Evolutionary conservation across 1,140 invertebrate species (phyloP).

Genomic region (Leptinotarsa texana): DNA sequence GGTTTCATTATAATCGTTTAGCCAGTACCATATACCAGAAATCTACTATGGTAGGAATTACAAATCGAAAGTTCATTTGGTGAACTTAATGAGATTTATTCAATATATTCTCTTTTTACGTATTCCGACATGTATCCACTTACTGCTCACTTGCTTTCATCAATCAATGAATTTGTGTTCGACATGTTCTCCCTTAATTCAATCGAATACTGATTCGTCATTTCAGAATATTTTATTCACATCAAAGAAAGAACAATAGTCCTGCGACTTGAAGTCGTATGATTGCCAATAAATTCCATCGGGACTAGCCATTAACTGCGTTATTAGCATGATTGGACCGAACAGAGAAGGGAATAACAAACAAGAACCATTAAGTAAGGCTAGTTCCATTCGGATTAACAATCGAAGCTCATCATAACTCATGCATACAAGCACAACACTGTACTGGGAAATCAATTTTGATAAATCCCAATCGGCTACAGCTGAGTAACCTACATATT

Average conservation of each 20-base stretch:
- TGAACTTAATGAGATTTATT: too few relatives aligned
- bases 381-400: constrained; percentile 13
- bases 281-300: constrained; percentile 19
- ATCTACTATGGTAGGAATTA: too few relatives aligned
- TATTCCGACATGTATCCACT: not conserved
- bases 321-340: constrained; percentile 21
- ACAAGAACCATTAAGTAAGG: constrained; percentile 17
- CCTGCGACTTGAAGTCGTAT: not conserved
- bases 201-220: not conserved
- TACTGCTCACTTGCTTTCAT: not conserved
- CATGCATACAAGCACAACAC: not conserved
- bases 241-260: constrained; percentile 14
- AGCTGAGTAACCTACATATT: not conserved
- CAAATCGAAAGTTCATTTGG: too few relatives aligned
- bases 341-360: constrained; percentile 21
- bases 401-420: constrained; percentile 14
- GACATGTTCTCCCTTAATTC: not conserved
- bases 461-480: not conserved
- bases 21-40: too few relatives aligned
- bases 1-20: too few relatives aligned
- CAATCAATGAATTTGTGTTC: not conserved
- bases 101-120: too few relatives aligned
- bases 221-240: constrained; percentile 4
- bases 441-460: not conserved
- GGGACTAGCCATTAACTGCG: constrained; percentile 16